Evolutionary conservation across 2,797 vertebrate genomes (phyloP).

Genomic region (Ficedula albicollis): DNA sequence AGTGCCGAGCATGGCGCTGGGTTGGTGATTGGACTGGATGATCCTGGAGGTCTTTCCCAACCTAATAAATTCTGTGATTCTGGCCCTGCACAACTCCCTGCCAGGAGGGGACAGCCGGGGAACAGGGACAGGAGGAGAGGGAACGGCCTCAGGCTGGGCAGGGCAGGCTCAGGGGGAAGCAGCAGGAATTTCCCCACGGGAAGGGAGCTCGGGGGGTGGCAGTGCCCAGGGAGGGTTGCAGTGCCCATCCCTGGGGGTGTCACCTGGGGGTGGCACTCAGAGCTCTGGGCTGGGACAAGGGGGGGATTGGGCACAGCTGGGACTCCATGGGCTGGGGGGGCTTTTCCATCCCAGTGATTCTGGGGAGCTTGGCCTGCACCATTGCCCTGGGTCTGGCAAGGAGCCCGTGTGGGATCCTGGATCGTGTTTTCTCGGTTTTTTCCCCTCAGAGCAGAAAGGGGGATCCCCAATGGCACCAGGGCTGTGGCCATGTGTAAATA

Average conservation of each 20-base stretch:
- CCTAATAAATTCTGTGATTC: accelerated
- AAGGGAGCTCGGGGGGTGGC: not conserved
- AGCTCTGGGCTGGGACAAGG: not conserved
- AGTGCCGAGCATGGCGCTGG: not conserved
- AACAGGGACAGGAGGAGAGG: not conserved
- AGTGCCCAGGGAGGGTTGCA: not conserved
- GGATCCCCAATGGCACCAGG: accelerated
- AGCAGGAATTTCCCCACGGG: not conserved
- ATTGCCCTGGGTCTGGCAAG: no score
- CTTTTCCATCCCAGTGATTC: accelerated
- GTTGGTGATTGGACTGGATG: not conserved
- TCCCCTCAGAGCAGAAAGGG: not conserved
- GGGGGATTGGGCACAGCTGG: not conserved
- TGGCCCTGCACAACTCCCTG: not conserved
- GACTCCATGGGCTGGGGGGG: accelerated
- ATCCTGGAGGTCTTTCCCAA: not conserved
- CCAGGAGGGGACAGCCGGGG: not conserved
- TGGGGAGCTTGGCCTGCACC: not conserved
- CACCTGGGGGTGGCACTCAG: not conserved
- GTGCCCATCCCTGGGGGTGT: not conserved
- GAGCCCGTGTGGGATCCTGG: accelerated
- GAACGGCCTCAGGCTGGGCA: not conserved
- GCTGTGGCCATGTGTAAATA: not conserved
- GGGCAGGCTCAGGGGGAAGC: not conserved
- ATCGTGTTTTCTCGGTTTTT: accelerated